Percentiles rank a stretch among this genome's conserved stretches.
phyloP scores from a whole-genome alignment of 1,140 invertebrate genomes.

The Drepana arcuata region DNA sequence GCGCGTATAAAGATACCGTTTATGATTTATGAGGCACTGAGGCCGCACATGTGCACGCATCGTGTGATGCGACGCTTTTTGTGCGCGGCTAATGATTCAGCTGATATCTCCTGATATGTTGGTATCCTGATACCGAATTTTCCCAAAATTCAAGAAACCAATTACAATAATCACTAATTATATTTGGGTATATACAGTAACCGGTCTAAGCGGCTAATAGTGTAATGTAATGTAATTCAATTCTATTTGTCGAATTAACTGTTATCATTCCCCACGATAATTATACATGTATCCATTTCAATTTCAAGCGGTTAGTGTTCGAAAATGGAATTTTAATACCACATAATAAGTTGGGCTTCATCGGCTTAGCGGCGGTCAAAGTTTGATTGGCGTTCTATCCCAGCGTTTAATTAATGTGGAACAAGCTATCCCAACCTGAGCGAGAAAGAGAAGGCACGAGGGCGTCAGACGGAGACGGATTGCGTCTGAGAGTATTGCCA shows the following conservation, averaged over 20 bases:
- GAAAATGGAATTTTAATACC: constrained; percentile 68
- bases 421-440: constrained; percentile 27
- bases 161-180: too few relatives aligned
- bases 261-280: constrained; percentile 33
- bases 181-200: too few relatives aligned
- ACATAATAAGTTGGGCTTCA: constrained; percentile 65
- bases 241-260: constrained; percentile 26
- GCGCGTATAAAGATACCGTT: constrained; percentile 45
- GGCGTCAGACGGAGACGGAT: too few relatives aligned
- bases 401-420: constrained; percentile 63
- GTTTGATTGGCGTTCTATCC: constrained; percentile 65
- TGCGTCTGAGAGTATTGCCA: constrained; percentile 50
- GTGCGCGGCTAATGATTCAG: constrained; percentile 34
- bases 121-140: too few relatives aligned
- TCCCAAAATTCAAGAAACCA: too few relatives aligned
- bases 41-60: constrained; percentile 59
- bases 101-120: too few relatives aligned
- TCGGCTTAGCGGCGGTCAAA: constrained; percentile 63
- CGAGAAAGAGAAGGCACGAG: constrained; percentile 33
- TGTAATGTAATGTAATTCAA: too few relatives aligned
- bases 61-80: constrained; percentile 43
- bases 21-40: constrained; percentile 63
- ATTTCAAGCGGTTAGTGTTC: constrained; percentile 36
- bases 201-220: too few relatives aligned
- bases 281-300: constrained; percentile 39